Percentiles rank a stretch among this genome's conserved stretches.
Evolutionary conservation across 2,888 invertebrate species (phyloP).

Genomic region (Plagodis dolabraria): DNA sequence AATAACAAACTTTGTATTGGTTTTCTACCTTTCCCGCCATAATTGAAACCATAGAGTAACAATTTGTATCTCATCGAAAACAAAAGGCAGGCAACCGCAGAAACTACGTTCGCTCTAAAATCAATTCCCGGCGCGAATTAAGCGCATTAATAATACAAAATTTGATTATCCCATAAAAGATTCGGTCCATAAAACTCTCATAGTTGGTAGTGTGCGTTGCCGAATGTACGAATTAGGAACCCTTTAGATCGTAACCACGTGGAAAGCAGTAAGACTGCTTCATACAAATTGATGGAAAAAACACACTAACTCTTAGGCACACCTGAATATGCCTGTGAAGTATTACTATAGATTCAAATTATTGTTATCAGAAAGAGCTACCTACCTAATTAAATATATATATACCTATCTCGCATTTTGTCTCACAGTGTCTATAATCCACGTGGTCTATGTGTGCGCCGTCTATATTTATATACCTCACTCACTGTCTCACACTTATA

Average conservation of each 20-base stretch:
- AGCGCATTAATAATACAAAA: slow-evolving; percentile 82
- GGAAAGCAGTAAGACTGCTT: slow-evolving; percentile 17
- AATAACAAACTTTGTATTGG: slow-evolving; percentile 37
- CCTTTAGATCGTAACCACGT: slow-evolving; percentile 70
- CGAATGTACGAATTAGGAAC: slow-evolving; percentile 83
- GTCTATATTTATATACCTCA: slow-evolving; percentile 9
- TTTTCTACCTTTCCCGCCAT: slow-evolving; percentile 35
- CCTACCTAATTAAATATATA: too few relatives aligned
- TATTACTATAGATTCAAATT: not conserved
- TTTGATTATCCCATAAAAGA: slow-evolving; percentile 85
- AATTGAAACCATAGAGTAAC: slow-evolving; percentile 27
- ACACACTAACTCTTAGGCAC: too few relatives aligned
- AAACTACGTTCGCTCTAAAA: slow-evolving; percentile 47
- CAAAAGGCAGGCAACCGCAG: slow-evolving; percentile 36
- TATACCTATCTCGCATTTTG: too few relatives aligned
- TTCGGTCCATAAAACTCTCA: slow-evolving; percentile 81
- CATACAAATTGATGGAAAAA: not conserved
- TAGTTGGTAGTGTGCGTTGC: slow-evolving; percentile 78
- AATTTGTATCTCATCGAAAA: slow-evolving; percentile 33
- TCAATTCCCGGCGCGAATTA: slow-evolving; percentile 74
- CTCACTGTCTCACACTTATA: slow-evolving; percentile 29
- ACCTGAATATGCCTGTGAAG: not conserved
- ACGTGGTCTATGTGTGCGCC: not conserved
- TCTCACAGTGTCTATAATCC: too few relatives aligned
- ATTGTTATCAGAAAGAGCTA: too few relatives aligned